Percentiles rank a stretch among this genome's conserved stretches.
phyloP scores from a whole-genome alignment of 2,797 vertebrate genomes.

The Hirundo rustica region DNA sequence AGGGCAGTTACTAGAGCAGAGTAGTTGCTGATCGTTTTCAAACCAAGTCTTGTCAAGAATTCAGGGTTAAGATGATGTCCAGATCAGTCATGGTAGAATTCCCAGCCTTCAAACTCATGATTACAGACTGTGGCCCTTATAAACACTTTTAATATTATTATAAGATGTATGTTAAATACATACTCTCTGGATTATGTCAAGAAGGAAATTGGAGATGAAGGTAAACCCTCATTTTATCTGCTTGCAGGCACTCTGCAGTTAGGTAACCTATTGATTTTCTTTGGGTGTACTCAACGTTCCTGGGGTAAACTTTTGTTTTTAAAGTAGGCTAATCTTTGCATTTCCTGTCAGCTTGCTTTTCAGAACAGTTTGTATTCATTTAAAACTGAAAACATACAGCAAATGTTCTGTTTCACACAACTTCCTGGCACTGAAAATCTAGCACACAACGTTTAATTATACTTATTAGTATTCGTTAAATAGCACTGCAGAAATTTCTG shows the following conservation, averaged over 20 bases:
- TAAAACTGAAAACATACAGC: not conserved
- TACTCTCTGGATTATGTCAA: not conserved
- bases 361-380: not conserved
- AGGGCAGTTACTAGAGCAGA: not conserved
- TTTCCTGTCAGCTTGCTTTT: not conserved
- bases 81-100: constrained; percentile 12
- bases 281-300: not conserved
- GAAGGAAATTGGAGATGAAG: not conserved
- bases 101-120: constrained; percentile 21
- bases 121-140: constrained; percentile 13
- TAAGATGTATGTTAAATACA: constrained; percentile 9
- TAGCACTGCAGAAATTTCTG: constrained; percentile 27
- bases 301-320: not conserved
- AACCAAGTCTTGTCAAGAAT: not conserved
- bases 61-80: not conserved
- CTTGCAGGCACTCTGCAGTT: not conserved
- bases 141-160: not conserved
- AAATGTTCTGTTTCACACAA: not conserved
- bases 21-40: not conserved
- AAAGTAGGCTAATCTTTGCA: not conserved
- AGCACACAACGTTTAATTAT: constrained; percentile 16
- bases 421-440: not conserved
- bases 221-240: not conserved
- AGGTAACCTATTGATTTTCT: not conserved
- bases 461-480: constrained; percentile 36